Evolutionary conservation across 2,113 vertebrate genomes (phyloP).

Genomic region (Cariama cristata): DNA sequence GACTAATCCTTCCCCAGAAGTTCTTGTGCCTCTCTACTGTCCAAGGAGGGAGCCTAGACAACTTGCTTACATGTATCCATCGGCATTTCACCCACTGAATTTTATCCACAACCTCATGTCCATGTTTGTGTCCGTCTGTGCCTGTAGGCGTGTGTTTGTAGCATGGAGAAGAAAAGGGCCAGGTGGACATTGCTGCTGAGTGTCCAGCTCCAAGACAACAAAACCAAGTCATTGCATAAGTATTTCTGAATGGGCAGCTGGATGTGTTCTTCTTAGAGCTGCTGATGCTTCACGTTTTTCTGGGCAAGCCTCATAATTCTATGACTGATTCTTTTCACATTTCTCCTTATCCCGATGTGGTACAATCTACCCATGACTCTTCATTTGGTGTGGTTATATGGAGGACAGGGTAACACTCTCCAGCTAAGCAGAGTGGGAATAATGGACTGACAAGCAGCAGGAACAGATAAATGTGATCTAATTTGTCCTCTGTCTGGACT

Average conservation of each 20-base stretch:
- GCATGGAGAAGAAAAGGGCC: neutral
- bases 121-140: neutral
- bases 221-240: neutral
- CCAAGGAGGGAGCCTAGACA: neutral
- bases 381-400: neutral
- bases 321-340: neutral
- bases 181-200: neutral
- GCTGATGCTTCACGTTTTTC: neutral
- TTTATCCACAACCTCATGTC: neutral
- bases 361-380: neutral
- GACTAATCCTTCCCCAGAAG: neutral
- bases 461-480: neutral
- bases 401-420: neutral
- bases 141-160: neutral
- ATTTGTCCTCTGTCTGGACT: constrained; percentile 23
- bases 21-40: neutral
- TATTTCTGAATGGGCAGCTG: neutral
- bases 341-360: neutral
- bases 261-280: neutral
- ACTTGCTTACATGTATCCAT: neutral
- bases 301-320: neutral
- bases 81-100: neutral
- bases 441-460: neutral
- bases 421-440: neutral
- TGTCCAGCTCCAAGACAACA: neutral